Percentiles rank a stretch among this genome's conserved stretches.
phyloP scores from a whole-genome alignment of 2,888 invertebrate genomes.

The Drosophila crucigera region DNA sequence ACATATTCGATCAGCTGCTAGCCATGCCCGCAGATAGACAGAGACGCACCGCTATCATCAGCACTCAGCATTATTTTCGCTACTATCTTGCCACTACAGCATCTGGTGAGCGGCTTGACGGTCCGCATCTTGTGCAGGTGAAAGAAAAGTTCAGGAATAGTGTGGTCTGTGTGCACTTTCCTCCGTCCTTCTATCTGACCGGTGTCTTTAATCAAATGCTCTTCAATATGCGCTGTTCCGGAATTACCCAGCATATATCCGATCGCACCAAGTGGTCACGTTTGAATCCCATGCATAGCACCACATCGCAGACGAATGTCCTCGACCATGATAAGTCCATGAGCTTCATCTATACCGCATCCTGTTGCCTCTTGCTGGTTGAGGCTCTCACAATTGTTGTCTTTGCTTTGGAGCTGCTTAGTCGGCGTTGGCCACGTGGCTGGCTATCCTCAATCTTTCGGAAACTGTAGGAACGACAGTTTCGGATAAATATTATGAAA shows the following conservation, averaged over 20 bases:
- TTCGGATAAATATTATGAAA: background rate
- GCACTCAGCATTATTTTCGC: slow-evolving; percentile 44
- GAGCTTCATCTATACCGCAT: slow-evolving; percentile 50
- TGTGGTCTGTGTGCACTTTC: slow-evolving; percentile 63
- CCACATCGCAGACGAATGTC: background rate
- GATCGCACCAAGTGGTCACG: slow-evolving; percentile 12
- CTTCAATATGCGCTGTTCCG: slow-evolving; percentile 56
- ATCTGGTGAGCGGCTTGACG: slow-evolving; percentile 1
- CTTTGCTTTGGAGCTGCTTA: slow-evolving; percentile 53
- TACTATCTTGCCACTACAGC: slow-evolving; percentile 31
- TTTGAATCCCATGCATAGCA: background rate
- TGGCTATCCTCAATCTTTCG: slow-evolving; percentile 27
- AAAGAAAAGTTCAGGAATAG: slow-evolving; percentile 49
- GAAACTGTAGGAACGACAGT: slow-evolving; percentile 3
- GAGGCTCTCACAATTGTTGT: slow-evolving; percentile 20
- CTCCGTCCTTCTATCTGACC: slow-evolving; percentile 51
- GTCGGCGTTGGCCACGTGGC: slow-evolving; percentile 1
- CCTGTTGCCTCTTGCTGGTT: slow-evolving; percentile 37
- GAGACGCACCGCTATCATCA: slow-evolving; percentile 27
- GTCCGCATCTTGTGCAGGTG: background rate
- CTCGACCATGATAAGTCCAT: slow-evolving; percentile 37
- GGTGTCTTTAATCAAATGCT: slow-evolving; percentile 29
- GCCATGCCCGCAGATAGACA: slow-evolving; percentile 19
- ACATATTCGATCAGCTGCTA: slow-evolving; percentile 46
- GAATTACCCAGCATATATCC: slow-evolving; percentile 39